Evolutionary conservation across 2,797 vertebrate genomes (phyloP), one percentile per base, ranked within the genome.

Genomic region (Betta splendens): DNA sequence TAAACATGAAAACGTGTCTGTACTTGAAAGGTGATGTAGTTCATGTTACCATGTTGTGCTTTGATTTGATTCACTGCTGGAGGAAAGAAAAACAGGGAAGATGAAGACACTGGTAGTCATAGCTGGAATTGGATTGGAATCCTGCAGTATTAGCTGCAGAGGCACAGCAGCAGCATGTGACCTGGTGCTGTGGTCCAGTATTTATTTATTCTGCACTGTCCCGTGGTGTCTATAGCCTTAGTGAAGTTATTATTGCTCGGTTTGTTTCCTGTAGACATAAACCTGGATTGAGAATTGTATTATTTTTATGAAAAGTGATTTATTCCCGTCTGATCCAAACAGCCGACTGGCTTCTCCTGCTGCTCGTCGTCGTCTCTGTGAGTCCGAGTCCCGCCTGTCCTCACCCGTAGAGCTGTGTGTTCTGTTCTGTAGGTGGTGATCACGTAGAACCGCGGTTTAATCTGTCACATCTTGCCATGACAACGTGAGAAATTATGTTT

Each of bases 1-100:
- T 64, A 72, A 72, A 70, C 49, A 65, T 72, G 69, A 79, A 72
- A 58, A 43, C 47, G 60, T 83, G 71, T 83, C 37, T 77, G 74
- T 86, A 39, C 50, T 70, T 79, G 79, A 79, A 80, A 69, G 75
- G 74, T 85, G 72, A 61, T 54, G 65, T 83, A 84, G 85, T 81
- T 72, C 42, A 57, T 80, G 70, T 86, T 72, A 81, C 84, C 81
- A 85, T 81, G 76, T 84, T 72, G 84, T 86, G 82, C 81, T 89
- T 81, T 83, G 79, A 76, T 76, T 80, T 80, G 45, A 54, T 64
- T 71, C 72, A 72, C 71, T 46, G 18, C 38, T 49, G 55, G 53
- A 75, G 37, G 17, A 17, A 9, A 32, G 10, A 25, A 25, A 11
- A 31, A 44, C 12, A 33, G 22, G 51, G 44, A 44, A n/a, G 69